Evolutionary conservation across 1,140 invertebrate species (phyloP).

Genomic region (Diachasmimorpha longicaudata): DNA sequence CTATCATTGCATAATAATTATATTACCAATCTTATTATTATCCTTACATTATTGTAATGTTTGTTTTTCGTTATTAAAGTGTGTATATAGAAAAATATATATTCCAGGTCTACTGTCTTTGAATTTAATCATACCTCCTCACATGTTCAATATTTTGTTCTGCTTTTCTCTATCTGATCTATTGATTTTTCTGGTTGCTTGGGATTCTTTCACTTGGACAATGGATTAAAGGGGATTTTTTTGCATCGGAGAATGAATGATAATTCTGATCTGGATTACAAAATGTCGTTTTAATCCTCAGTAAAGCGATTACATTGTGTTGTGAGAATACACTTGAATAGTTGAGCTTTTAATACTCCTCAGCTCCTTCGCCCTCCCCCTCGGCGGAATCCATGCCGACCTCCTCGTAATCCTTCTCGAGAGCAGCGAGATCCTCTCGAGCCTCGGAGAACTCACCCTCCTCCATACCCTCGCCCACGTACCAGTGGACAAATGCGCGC

Average conservation of each 20-base stretch:
- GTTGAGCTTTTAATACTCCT: conserved; percentile 67
- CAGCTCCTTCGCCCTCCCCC: conserved; percentile 74
- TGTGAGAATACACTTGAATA: not conserved
- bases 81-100: conserved; percentile 60
- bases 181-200: not conserved
- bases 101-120: not conserved
- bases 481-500: conserved; percentile 86
- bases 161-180: not conserved
- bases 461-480: conserved; percentile 86
- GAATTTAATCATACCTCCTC: not conserved
- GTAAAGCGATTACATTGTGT: not conserved
- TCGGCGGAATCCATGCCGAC: conserved; percentile 78
- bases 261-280: not conserved
- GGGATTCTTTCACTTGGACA: not conserved
- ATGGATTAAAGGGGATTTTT: not conserved
- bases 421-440: conserved; percentile 82
- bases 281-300: not conserved
- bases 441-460: conserved; percentile 87
- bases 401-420: conserved; percentile 87
- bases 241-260: not conserved
- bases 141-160: not conserved
- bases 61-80: conserved; percentile 64
- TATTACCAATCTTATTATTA: conserved; percentile 60
- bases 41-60: conserved; percentile 60
- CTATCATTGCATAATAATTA: conserved; percentile 58